Base-by-base conservation (phyloP, 2,888 invertebrate species). In the Euplexia lucipara region DNA sequence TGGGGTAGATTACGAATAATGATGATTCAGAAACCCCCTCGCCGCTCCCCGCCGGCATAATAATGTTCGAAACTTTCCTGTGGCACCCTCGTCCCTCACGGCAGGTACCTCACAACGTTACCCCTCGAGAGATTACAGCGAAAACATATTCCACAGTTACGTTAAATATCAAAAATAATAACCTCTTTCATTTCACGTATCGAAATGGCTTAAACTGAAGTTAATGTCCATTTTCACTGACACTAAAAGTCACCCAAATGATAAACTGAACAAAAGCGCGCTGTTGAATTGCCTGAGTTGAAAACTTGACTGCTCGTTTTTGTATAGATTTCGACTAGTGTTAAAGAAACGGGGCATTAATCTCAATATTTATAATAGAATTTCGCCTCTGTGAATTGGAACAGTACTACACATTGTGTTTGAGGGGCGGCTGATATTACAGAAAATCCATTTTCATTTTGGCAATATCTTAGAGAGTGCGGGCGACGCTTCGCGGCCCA, bases 1-100 rank as follows among this genome's bases (percentile, higher is more conserved):
- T 82, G 78, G 74, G 67, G 49, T 39, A 78, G 81, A 85, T 85
- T 86, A 83, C 68, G 71, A 78, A 81, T 82, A 82, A 84, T 77
- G 79, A 76, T 78, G 80, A 79, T 72, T 72, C 57, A 72, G 74
- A 72, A 72, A 64, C 57, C 72, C 60, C 42, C 51, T 48, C 54
- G 51, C 47, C 52, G 51, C 58, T 18, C 41, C 60, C 59, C 65
- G 51, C 32, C 52, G 48, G 61, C 48, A 58, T 60, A 69, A 48
- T 75, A 64, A 75, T 75, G 76, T 79, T 58, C 47, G 41, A 66
- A 65, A 76, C 73, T 69, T 79, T 30, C 32, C 32, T 42, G 30
- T 67, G 51, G 47, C 51, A 16, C 37, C 54, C 71, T n/a, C 37
- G 45, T 61, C 70, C 44, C 16, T 26, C 34, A 48, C 14, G 34